Base-by-base conservation (phyloP, 2,113 vertebrate species). In the Eublepharis macularius region DNA sequence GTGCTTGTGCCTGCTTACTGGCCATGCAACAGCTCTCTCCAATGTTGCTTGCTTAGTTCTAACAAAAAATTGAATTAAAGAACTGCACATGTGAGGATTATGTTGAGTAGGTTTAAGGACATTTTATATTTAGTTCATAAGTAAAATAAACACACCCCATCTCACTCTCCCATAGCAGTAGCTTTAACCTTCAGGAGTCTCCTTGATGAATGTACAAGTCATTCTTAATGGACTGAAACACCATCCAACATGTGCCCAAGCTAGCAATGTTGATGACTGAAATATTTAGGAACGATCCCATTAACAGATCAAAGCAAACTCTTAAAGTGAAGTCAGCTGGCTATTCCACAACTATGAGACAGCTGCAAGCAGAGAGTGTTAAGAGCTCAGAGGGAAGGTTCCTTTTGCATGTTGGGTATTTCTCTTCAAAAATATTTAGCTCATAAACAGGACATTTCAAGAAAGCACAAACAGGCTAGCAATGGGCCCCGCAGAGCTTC, bases 151-250 rank as follows among this genome's bases (percentile, higher is more conserved):
- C 76, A 13, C 6, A 34, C 32, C 75, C 41, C 14, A 13, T 36
- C 54, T 79, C 76, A 47, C 60, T 2, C 76, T 43, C 0, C 0
- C 74, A 87, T 47, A 85, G 2, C 2, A 21, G 29, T 51, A 86
- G 34, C 36, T 75, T 89, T 73, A 84, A 89, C 88, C 83, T 83
- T 36, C 77, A 91, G n/a, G 51, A 85, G 82, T 89, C 84, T 78
- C 73, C 65, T 72, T 36, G n/a, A 19, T 66, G 49, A 68, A 86
- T 87, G 76, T 4, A 86, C 69, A 78, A 69, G 43, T 57, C 32
- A 45, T 29, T 43, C 76, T 78, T 70, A 85, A 86, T 73, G 65
- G 54, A 63, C 36, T 81, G 81, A 83, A 69, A 47, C 21, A 26
- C 24, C 26, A 47, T 0, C 24, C 39, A 32, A 79, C 88, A 73